Conservation (phyloP, 2,113 vertebrate species). For the Syrrhaptes paradoxus region DNA sequence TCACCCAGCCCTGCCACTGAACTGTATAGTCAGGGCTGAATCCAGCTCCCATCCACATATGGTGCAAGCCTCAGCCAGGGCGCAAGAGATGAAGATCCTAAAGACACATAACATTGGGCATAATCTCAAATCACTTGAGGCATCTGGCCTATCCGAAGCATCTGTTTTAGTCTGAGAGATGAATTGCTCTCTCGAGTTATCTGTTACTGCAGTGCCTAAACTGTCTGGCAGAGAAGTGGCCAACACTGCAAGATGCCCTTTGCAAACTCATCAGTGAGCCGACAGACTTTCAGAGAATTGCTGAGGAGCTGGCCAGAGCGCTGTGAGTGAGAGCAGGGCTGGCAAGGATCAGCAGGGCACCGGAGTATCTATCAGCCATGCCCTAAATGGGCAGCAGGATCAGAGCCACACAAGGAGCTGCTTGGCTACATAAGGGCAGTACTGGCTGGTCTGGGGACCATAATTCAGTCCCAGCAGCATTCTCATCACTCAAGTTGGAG, state of each 20-base stretch:
- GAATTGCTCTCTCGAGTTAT: neutral
- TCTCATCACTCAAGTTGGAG: neutral
- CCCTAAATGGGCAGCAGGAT: neutral
- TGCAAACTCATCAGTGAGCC: neutral
- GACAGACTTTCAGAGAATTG: neutral
- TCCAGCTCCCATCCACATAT: neutral
- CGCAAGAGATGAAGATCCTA: neutral
- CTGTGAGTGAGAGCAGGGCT: neutral
- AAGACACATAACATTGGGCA: neutral
- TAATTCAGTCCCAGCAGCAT: neutral
- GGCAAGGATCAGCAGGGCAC: neutral
- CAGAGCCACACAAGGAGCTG: neutral
- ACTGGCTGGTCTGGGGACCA: neutral
- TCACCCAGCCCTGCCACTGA: neutral
- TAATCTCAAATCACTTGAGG: neutral
- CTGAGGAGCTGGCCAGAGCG: neutral
- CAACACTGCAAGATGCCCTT: neutral
- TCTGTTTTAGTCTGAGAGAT: neutral
- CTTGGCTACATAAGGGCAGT: rapidly evolving
- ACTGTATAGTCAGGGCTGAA: neutral
- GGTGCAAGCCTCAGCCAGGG: neutral
- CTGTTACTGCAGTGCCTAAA: neutral
- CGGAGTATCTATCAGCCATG: neutral
- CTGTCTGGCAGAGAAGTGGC: neutral
- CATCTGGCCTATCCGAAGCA: neutral